Evolutionary conservation across 2,888 invertebrate species (phyloP).

Genomic region (Apodemia mormo): DNA sequence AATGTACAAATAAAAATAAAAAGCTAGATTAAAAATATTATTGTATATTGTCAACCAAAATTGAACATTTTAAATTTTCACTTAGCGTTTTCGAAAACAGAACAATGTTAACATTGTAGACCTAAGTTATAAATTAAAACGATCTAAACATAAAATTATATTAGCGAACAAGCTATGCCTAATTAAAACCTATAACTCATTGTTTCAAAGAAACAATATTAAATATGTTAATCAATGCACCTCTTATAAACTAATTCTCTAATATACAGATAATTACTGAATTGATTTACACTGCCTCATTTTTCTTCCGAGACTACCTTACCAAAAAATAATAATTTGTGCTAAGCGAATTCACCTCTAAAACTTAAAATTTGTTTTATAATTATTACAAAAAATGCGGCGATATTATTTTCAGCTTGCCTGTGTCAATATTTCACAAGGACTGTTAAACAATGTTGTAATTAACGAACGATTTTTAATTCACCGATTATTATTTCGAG

Average conservation of each 20-base stretch:
- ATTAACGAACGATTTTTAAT: too few relatives aligned
- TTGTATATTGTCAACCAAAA: slow-evolving; percentile 80
- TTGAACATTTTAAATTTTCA: slow-evolving; percentile 72
- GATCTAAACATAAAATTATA: slow-evolving; percentile 40
- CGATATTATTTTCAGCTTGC: background rate
- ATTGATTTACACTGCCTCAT: slow-evolving; percentile 46
- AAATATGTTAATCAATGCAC: slow-evolving; percentile 59
- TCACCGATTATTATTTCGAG: too few relatives aligned
- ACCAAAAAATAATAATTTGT: background rate
- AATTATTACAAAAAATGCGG: too few relatives aligned
- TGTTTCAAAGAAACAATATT: slow-evolving; percentile 50
- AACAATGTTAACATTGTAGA: slow-evolving; percentile 65
- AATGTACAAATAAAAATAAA: slow-evolving; percentile 28
- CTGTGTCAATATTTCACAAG: background rate
- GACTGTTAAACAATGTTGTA: background rate
- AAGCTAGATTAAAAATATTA: slow-evolving; percentile 61
- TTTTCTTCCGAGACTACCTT: slow-evolving; percentile 7
- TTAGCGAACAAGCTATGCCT: slow-evolving; percentile 44
- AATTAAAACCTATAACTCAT: slow-evolving; percentile 48
- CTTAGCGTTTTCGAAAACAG: slow-evolving; percentile 71
- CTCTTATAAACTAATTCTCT: slow-evolving; percentile 65
- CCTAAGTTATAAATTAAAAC: slow-evolving; percentile 58
- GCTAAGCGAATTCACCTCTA: slow-evolving; percentile 23
- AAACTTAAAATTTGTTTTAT: background rate
- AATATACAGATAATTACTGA: slow-evolving; percentile 70